phyloP scores from a whole-genome alignment of 2,797 vertebrate species.

The Pipistrellus pipistrellus region DNA sequence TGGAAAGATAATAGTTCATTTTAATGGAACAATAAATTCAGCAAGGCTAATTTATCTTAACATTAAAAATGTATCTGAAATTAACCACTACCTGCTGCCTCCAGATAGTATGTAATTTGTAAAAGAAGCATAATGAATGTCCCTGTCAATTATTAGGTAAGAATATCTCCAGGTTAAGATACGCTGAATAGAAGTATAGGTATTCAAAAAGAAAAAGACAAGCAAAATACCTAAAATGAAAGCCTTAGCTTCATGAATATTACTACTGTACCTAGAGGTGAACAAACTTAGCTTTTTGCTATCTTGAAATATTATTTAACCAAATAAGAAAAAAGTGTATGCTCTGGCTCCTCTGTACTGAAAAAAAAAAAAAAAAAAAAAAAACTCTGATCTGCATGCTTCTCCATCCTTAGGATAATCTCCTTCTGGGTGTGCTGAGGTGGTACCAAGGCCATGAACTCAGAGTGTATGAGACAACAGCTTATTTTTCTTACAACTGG shows the following conservation, averaged over 20 bases:
- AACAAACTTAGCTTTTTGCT: neutral
- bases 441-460: neutral
- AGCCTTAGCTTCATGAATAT: neutral
- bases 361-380: neutral
- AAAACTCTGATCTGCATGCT: neutral
- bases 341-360: neutral
- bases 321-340: neutral
- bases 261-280: neutral
- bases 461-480: neutral
- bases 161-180: conserved; percentile 79
- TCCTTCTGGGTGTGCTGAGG: neutral
- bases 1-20: conserved; percentile 73
- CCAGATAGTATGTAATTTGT: conserved; percentile 70
- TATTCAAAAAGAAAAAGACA: neutral
- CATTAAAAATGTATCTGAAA: conserved; percentile 74
- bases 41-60: conserved; percentile 79
- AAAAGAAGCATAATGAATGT: conserved; percentile 77
- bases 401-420: neutral
- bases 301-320: conserved; percentile 8
- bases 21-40: conserved; percentile 78
- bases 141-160: conserved; percentile 79
- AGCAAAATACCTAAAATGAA: neutral
- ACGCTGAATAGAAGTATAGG: conserved; percentile 51
- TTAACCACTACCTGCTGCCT: conserved; percentile 81
- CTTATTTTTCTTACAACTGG: neutral